These are phyloP conservation scores for Trichomalopsis sarcophagae DNA, from an alignment of 1,140 invertebrate species.

Conservation along the genomic window DNA sequence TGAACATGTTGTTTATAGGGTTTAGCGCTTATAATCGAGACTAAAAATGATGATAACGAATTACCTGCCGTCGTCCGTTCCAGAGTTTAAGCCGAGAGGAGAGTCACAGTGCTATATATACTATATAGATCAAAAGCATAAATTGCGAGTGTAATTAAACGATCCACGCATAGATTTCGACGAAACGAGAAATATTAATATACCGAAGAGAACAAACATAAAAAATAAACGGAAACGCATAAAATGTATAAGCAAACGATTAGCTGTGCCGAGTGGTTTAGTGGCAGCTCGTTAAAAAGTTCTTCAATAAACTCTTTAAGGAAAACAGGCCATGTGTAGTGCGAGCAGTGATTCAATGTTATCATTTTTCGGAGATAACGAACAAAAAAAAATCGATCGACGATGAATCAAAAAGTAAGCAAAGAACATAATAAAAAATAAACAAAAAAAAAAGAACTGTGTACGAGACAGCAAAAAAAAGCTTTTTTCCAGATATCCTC, in stretches of 20 bases:
- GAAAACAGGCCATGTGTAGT: too few relatives aligned
- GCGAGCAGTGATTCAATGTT: background rate
- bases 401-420: background rate
- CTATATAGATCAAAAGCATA: constrained; percentile 9
- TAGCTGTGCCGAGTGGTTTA: constrained; percentile 3
- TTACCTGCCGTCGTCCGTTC: constrained; percentile 36
- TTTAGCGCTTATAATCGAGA: constrained; percentile 15
- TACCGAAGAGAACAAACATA: background rate
- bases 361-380: background rate
- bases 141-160: background rate
- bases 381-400: background rate
- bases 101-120: background rate
- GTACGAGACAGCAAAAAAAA: background rate
- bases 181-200: background rate
- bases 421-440: constrained; percentile 15
- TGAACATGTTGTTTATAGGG: background rate
- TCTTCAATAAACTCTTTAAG: background rate
- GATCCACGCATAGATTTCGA: background rate
- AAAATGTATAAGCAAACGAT: background rate
- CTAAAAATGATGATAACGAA: constrained; percentile 36
- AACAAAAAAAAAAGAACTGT: background rate
- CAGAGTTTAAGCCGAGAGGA: background rate
- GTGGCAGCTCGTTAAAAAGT: constrained; percentile 18
- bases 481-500: background rate
- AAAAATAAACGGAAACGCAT: background rate